Percentiles rank a stretch among this genome's conserved stretches.
phyloP scores from a whole-genome alignment of 2,888 invertebrate species.

The Ectropis crepuscularia region DNA sequence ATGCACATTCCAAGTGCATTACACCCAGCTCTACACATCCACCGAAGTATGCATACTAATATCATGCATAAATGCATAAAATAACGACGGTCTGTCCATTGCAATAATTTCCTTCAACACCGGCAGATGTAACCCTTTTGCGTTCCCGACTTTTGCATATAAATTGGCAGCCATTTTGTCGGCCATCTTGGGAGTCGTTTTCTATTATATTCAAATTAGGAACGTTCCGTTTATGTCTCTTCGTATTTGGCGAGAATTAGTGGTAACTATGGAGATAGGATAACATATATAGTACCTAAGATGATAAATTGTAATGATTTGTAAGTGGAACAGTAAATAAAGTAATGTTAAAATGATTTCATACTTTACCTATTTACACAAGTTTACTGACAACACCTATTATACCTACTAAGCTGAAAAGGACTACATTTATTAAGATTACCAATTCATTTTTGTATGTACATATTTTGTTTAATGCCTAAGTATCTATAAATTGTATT shows the following conservation, averaged over 20 bases:
- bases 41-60: conserved; percentile 26
- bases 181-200: conserved; percentile 61
- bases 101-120: conserved; percentile 42
- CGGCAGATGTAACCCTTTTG: conserved; percentile 43
- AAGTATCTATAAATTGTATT: too few species aligned
- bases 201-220: conserved; percentile 77
- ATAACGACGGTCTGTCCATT: conserved; percentile 41
- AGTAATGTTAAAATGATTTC: too few species aligned
- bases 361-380: too few species aligned
- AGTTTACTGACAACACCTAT: too few species aligned
- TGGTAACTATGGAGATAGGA: conserved; percentile 32
- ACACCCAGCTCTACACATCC: conserved; percentile 1
- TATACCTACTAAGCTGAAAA: too few species aligned
- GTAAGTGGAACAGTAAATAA: too few species aligned
- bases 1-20: conserved; percentile 21
- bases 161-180: conserved; percentile 57
- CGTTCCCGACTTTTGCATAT: conserved; percentile 60
- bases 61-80: conserved; percentile 45
- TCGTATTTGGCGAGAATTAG: conserved; percentile 40
- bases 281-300: neutral
- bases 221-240: conserved; percentile 42
- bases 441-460: too few species aligned
- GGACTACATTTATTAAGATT: too few species aligned
- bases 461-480: too few species aligned
- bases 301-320: neutral